These are phyloP conservation scores for Epinotia demarniana DNA, from an alignment of 2,888 invertebrate genomes.

Conservation along the genomic window DNA sequence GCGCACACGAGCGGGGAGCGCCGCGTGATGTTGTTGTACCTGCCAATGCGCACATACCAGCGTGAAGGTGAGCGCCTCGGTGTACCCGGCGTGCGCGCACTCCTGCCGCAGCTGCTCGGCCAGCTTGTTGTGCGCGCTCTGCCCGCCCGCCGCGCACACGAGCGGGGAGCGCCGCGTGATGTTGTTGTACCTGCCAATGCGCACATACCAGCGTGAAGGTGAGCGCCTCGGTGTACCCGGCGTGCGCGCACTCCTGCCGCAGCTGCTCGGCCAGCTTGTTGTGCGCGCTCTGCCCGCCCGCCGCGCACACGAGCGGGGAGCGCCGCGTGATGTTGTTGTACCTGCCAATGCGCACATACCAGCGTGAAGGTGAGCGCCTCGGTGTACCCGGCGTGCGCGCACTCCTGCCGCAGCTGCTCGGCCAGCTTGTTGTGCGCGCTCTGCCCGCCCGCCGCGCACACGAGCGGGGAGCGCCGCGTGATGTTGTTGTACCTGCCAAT, in stretches of 20 bases:
- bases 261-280: constrained; percentile 97
- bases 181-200: not conserved
- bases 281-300: constrained; percentile 87
- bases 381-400: constrained; percentile 97
- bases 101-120: constrained; percentile 94
- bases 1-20: not conserved
- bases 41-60: not conserved
- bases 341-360: not conserved
- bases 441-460: constrained; percentile 74
- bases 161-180: not conserved
- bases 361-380: constrained; percentile 96
- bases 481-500: not conserved
- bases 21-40: not conserved
- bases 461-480: not conserved
- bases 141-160: constrained; percentile 58
- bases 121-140: constrained; percentile 95
- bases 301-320: too few species aligned
- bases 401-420: constrained; percentile 93
- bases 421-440: constrained; percentile 95
- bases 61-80: constrained; percentile 97
- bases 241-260: constrained; percentile 93
- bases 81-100: constrained; percentile 96
- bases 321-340: not conserved
- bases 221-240: constrained; percentile 98
- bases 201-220: constrained; percentile 88